A percentile compares a stretch with the other conserved stretches of the same genome.
Conservation (phyloP, 1,140 invertebrate genomes). For the Psix sp. region DNA sequence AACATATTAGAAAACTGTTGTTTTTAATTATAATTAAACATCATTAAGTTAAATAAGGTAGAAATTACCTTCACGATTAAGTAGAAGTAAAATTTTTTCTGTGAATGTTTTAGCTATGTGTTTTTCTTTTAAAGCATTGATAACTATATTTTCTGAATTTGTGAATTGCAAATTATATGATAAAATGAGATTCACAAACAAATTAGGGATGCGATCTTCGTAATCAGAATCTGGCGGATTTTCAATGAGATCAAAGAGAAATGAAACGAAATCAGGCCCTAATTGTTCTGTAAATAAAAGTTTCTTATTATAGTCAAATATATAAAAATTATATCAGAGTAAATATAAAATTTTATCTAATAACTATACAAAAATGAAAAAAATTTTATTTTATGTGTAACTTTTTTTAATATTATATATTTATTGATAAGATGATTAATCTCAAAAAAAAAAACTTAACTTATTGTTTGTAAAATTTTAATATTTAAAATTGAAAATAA, state of each 20-base stretch:
- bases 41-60: neutral
- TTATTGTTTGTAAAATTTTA: too few species aligned
- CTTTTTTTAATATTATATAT: too few species aligned
- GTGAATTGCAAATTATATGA: slow-evolving; percentile 93
- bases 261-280: slow-evolving; percentile 86
- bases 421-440: too few species aligned
- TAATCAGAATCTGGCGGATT: slow-evolving; percentile 84
- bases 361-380: too few species aligned
- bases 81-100: slow-evolving; percentile 89
- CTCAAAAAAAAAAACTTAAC: neutral
- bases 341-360: neutral
- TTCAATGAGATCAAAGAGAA: slow-evolving; percentile 89
- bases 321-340: neutral
- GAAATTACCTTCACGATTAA: slow-evolving; percentile 91
- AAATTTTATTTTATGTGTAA: too few species aligned
- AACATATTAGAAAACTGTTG: slow-evolving; percentile 10
- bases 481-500: too few species aligned
- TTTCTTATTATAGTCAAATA: slow-evolving; percentile 1
- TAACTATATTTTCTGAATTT: slow-evolving; percentile 83
- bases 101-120: slow-evolving; percentile 90
- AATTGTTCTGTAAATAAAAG: slow-evolving; percentile 83
- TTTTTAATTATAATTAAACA: neutral
- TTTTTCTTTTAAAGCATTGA: slow-evolving; percentile 84
- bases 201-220: slow-evolving; percentile 88
- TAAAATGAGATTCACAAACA: slow-evolving; percentile 89